A percentile compares a stretch with the other conserved stretches of the same genome.
Conservation (phyloP, 2,888 invertebrate genomes). For the Volucella inanis region DNA sequence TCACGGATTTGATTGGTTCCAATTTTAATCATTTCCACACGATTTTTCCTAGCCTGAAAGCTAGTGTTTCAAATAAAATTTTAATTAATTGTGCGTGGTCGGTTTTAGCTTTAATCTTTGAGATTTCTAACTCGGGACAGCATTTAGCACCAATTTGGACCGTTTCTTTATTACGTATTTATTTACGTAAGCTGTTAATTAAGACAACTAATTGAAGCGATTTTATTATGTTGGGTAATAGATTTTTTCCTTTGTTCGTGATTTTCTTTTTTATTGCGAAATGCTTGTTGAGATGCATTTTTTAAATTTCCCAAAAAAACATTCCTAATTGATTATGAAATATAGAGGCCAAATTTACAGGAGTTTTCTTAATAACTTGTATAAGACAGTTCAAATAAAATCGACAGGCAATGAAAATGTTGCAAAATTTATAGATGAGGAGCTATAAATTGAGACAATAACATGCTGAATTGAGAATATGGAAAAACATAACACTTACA, state of each 20-base stretch:
- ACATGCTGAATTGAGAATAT: no score
- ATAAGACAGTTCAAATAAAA: not conserved
- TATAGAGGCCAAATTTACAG: not conserved
- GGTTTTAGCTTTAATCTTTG: not conserved
- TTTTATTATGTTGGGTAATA: constrained; percentile 3
- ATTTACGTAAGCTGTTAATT: constrained; percentile 40
- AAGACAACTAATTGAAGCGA: constrained; percentile 14
- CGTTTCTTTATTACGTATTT: constrained; percentile 20
- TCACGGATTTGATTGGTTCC: not conserved
- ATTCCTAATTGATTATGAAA: constrained; percentile 16
- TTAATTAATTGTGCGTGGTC: constrained; percentile 5
- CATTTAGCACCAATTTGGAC: constrained; percentile 35
- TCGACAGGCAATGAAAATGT: not conserved
- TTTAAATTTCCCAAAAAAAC: not conserved
- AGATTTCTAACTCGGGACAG: not conserved
- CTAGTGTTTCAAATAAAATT: constrained; percentile 7
- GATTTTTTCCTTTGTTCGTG: not conserved
- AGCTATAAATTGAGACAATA: no score
- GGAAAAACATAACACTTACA: not conserved
- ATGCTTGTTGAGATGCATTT: not conserved
- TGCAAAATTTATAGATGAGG: not conserved
- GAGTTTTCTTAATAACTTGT: not conserved
- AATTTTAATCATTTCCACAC: constrained; percentile 24
- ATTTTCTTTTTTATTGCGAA: constrained; percentile 4
- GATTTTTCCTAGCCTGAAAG: constrained; percentile 6